Percentiles rank a stretch among this genome's conserved stretches.
Conservation (phyloP, 2,888 invertebrate species). For the Trissolcus japonicus region DNA sequence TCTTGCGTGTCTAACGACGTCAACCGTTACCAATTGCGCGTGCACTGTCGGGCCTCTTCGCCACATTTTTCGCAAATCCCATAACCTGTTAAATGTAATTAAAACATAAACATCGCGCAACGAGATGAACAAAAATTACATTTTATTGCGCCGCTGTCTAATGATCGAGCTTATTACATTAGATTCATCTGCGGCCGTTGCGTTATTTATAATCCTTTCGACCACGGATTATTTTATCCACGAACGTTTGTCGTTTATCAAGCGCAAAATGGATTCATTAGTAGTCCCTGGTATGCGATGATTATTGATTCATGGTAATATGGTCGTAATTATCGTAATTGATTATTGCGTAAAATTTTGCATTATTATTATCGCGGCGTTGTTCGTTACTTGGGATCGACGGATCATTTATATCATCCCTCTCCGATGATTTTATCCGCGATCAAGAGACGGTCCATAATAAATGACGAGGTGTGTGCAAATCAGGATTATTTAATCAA, state of each 20-base stretch:
- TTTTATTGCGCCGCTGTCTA: conserved; percentile 44
- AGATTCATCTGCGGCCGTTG: conserved; percentile 26
- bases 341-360: conserved; percentile 1
- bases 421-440: no score
- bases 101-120: conserved; percentile 49
- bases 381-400: no score
- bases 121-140: conserved; percentile 41
- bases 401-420: no score
- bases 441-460: no score
- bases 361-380: no score
- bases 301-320: conserved; percentile 23
- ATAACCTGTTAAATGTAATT: conserved; percentile 49
- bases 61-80: conserved; percentile 48
- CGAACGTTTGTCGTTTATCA: conserved; percentile 43
- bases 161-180: conserved; percentile 53
- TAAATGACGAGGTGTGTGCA: no score
- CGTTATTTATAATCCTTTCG: conserved; percentile 38
- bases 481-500: no score
- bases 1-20: conserved; percentile 49
- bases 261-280: conserved; percentile 38
- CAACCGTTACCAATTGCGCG: conserved; percentile 52
- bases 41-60: conserved; percentile 22
- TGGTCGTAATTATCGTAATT: conserved; percentile 11
- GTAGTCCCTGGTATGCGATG: conserved; percentile 12
- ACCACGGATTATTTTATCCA: conserved; percentile 37